Evolutionary conservation across 2,888 invertebrate species (phyloP).

Genomic region (Panopea generosa): DNA sequence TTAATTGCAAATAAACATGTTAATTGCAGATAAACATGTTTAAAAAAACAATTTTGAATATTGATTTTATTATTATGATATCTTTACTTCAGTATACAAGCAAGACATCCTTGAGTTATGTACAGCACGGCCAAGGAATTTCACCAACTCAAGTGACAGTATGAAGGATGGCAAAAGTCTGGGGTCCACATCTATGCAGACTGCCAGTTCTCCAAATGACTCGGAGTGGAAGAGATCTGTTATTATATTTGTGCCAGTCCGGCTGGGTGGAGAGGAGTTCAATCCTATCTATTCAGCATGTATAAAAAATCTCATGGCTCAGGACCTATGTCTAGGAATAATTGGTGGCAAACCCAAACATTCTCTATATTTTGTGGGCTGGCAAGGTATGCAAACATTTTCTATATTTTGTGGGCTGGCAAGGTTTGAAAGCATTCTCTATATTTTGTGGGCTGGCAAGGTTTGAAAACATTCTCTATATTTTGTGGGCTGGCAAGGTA

Average conservation of each 20-base stretch:
- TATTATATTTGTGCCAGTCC: conserved; percentile 93
- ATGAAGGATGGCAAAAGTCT: neutral
- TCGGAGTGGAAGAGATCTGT: conserved; percentile 85
- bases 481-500: no score
- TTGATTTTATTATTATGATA: no score
- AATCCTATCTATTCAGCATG: conserved; percentile 94
- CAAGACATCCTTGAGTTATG: conserved; percentile 90
- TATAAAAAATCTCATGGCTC: conserved; percentile 91
- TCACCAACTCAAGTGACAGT: conserved; percentile 50
- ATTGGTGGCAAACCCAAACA: conserved; percentile 97
- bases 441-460: no score
- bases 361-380: conserved; percentile 96
- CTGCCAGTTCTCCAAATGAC: neutral
- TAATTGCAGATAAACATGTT: no score
- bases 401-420: no score
- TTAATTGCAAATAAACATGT: no score
- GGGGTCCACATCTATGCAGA: neutral
- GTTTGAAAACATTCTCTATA: no score
- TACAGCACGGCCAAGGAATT: conserved; percentile 63
- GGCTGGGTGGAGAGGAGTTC: conserved; percentile 94
- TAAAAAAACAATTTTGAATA: no score
- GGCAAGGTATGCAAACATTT: conserved; percentile 89
- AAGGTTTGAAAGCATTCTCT: no score
- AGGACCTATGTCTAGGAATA: conserved; percentile 94
- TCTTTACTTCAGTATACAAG: conserved; percentile 88